Percentiles rank a stretch among this genome's conserved stretches.
Conservation (phyloP, 2,888 invertebrate genomes). For the Ctenicera cuprea region DNA sequence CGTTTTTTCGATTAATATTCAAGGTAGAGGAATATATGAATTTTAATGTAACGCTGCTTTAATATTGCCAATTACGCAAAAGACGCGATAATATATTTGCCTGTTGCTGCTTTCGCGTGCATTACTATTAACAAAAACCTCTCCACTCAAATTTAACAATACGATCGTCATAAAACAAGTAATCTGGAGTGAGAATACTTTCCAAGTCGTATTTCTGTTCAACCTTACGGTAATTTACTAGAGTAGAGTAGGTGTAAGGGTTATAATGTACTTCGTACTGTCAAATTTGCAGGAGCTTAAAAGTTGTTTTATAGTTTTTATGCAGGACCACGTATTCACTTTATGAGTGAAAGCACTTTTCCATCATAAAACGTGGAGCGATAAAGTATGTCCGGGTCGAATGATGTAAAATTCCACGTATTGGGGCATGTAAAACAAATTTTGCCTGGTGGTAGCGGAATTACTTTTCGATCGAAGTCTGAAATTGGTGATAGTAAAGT, state of each 20-base stretch:
- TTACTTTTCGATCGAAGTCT: conserved; percentile 3
- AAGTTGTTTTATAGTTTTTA: conserved; percentile 15
- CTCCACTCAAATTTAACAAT: no score
- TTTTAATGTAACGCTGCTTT: no score
- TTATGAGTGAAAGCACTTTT: conserved; percentile 21
- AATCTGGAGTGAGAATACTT: no score
- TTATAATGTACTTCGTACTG: neutral
- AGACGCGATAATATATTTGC: no score
- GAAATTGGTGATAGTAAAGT: neutral
- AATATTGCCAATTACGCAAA: no score
- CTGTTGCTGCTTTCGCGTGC: no score
- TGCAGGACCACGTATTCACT: conserved; percentile 15
- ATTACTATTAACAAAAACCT: no score
- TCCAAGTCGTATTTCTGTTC: no score
- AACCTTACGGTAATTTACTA: no score
- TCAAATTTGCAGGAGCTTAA: conserved; percentile 13
- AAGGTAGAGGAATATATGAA: no score
- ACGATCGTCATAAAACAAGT: no score
- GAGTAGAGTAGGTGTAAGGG: neutral
- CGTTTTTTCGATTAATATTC: no score
- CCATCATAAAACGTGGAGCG: conserved; percentile 6
- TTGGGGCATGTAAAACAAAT: conserved; percentile 11
- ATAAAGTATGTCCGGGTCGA: conserved; percentile 12
- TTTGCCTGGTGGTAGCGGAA: neutral
- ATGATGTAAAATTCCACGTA: conserved; percentile 18